Conservation (phyloP, 2,113 vertebrate species). For the Ageneiosus marmoratus region DNA sequence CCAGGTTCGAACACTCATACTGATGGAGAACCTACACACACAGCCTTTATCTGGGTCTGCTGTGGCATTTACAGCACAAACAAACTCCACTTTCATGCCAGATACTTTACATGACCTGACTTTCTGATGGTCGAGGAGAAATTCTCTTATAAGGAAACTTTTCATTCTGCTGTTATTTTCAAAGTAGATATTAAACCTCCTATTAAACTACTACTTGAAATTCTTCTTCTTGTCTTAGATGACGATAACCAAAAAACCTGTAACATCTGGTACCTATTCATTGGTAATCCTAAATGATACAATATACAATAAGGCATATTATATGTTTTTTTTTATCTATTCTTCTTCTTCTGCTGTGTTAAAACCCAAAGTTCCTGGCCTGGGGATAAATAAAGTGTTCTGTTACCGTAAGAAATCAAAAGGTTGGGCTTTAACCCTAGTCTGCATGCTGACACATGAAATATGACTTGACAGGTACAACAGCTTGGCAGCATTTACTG, state of each 20-base stretch:
- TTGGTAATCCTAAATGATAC: background rate
- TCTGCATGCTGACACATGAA: background rate
- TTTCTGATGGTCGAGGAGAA: background rate
- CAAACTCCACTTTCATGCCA: background rate
- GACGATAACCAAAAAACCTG: background rate
- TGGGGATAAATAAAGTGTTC: too few species aligned
- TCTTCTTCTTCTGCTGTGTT: too few species aligned
- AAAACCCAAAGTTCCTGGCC: too few species aligned
- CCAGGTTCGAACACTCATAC: background rate
- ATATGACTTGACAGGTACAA: background rate
- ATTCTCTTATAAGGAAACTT: background rate
- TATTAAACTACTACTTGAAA: background rate
- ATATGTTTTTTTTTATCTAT: too few species aligned
- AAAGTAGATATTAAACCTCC: background rate
- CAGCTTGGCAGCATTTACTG: slow-evolving; percentile 1
- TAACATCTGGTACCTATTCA: background rate
- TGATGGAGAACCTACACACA: too few species aligned
- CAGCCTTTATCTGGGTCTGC: background rate
- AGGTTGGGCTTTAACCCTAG: background rate
- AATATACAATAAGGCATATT: too few species aligned
- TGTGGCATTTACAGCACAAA: slow-evolving; percentile 15
- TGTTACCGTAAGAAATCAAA: background rate
- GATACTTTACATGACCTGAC: background rate
- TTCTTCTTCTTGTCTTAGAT: background rate
- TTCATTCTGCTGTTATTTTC: background rate